Evolutionary conservation across 1,140 invertebrate genomes (phyloP).

Genomic region (Littorina saxatilis): DNA sequence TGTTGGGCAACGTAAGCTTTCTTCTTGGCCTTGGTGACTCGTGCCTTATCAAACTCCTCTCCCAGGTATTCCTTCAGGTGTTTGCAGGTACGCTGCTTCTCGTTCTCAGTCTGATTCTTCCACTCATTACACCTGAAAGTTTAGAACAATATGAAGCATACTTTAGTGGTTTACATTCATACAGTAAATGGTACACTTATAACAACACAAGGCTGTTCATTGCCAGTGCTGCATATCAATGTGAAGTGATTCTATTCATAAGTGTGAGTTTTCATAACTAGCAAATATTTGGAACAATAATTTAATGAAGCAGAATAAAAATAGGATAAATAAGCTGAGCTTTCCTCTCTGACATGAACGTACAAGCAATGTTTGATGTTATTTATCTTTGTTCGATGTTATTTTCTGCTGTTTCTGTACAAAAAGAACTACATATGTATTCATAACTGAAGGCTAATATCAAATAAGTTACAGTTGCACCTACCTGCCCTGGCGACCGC

Average conservation of each 20-base stretch:
- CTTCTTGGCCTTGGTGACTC: slow-evolving; percentile 53
- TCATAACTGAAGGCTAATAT: too few species aligned
- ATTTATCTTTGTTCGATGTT: too few species aligned
- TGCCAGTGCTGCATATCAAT: not conserved
- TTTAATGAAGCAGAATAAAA: too few species aligned
- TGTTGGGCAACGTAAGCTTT: slow-evolving; percentile 52
- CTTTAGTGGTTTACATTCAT: not conserved
- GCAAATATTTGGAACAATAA: too few species aligned
- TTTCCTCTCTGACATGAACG: too few species aligned
- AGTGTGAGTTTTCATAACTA: too few species aligned
- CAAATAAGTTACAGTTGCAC: too few species aligned
- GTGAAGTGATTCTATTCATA: not conserved
- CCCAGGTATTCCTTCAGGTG: slow-evolving; percentile 68
- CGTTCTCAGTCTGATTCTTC: slow-evolving; percentile 53
- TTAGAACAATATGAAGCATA: not conserved
- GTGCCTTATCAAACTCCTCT: slow-evolving; percentile 61
- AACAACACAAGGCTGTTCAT: not conserved
- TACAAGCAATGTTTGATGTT: too few species aligned
- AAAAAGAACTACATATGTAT: too few species aligned
- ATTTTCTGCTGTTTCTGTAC: too few species aligned
- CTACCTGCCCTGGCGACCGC: too few species aligned
- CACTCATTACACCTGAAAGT: slow-evolving; percentile 62
- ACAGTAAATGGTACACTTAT: not conserved
- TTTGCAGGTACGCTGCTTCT: slow-evolving; percentile 68
- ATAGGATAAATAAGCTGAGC: too few species aligned